phyloP scores from a whole-genome alignment of 1,140 invertebrate genomes.

The Caenorhabditis briggsae region DNA sequence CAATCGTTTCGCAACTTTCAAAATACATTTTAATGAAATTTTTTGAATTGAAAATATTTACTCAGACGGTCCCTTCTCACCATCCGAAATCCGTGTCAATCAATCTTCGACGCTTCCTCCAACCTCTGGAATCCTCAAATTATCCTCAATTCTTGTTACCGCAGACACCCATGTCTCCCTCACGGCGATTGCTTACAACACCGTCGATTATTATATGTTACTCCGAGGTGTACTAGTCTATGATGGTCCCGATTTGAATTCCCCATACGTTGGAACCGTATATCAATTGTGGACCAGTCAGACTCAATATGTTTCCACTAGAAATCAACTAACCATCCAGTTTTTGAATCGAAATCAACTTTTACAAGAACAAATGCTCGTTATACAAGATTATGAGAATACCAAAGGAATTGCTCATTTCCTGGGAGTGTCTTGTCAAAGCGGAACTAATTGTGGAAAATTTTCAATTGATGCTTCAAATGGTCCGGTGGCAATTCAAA shows the following conservation, averaged over 20 bases:
- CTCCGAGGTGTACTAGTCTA: background rate
- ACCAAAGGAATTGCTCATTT: background rate
- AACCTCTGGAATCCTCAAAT: background rate
- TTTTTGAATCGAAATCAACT: no score
- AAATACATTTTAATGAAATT: no score
- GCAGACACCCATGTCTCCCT: background rate
- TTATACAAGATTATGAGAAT: no score
- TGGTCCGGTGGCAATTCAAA: background rate
- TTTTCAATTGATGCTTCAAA: background rate
- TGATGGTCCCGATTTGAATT: conserved; percentile 9
- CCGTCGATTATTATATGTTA: background rate
- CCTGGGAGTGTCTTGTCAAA: background rate
- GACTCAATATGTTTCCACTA: background rate
- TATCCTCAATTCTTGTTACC: background rate
- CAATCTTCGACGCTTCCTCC: background rate
- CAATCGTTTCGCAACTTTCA: no score
- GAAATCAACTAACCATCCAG: no score
- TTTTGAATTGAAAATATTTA: no score
- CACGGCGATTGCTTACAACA: background rate
- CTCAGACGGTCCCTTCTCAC: background rate
- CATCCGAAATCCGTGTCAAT: background rate
- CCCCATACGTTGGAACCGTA: background rate
- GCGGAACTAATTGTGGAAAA: background rate
- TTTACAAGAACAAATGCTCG: no score
- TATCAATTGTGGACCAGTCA: background rate